phyloP scores from a whole-genome alignment of 2,113 vertebrate genomes.

The Oxygymnocypris stewartii region DNA sequence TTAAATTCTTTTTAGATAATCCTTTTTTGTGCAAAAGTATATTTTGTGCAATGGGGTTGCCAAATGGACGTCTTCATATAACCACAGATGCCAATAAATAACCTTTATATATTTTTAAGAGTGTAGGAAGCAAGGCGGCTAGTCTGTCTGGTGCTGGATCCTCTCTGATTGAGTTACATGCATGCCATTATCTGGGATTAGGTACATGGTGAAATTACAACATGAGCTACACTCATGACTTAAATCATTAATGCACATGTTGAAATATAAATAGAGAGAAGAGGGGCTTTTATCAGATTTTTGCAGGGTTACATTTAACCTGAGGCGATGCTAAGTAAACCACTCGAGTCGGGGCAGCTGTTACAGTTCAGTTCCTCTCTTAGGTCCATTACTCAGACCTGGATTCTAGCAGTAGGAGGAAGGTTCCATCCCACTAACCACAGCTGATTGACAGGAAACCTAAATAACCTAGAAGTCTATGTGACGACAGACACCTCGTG shows the following conservation, averaged over 20 bases:
- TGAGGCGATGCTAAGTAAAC: constrained; percentile 32
- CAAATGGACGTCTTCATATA: background rate
- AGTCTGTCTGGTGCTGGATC: constrained; percentile 4
- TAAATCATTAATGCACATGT: constrained; percentile 41
- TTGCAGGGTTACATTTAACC: constrained; percentile 38
- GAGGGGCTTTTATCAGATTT: constrained; percentile 33
- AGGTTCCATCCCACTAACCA: background rate
- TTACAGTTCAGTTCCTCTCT: constrained; percentile 13
- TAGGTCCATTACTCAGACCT: constrained; percentile 30
- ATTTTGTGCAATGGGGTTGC: background rate
- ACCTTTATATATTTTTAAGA: background rate
- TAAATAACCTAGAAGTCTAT: constrained; percentile 14
- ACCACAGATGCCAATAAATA: background rate
- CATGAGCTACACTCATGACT: constrained; percentile 19
- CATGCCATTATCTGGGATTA: constrained; percentile 32
- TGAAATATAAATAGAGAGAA: constrained; percentile 29
- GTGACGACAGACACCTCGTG: background rate
- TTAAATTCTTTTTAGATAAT: too few species aligned
- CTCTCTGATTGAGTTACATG: constrained; percentile 35
- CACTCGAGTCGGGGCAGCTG: constrained; percentile 16
- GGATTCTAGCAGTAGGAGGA: background rate
- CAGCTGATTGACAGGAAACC: background rate
- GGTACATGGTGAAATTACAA: constrained; percentile 3
- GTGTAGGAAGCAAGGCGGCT: background rate
- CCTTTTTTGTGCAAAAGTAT: background rate